These are phyloP conservation scores for Melanophora roralis DNA, from an alignment of 2,888 invertebrate genomes.

Conservation along the genomic window DNA sequence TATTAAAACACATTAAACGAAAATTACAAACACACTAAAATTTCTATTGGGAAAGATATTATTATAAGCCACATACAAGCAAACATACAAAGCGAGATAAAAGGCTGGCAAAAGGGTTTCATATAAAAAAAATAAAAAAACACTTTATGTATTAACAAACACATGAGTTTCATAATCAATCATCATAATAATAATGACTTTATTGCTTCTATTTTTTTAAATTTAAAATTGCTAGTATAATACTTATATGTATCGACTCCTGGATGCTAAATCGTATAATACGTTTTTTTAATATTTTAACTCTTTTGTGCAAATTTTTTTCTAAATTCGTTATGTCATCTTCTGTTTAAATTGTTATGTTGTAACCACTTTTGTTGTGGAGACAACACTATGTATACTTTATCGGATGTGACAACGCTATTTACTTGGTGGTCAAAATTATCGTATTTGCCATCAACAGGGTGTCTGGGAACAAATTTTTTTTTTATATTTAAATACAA, in stretches of 20 bases:
- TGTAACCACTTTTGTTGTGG: no score
- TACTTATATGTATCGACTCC: no score
- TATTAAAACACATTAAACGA: background rate
- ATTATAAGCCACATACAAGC: background rate
- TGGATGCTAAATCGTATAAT: no score
- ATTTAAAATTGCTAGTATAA: background rate
- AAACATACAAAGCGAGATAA: background rate
- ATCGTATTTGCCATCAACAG: no score
- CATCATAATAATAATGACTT: slow-evolving; percentile 54
- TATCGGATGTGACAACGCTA: no score
- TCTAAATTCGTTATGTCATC: no score
- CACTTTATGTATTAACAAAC: slow-evolving; percentile 38
- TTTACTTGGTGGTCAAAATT: no score
- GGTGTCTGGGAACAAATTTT: no score
- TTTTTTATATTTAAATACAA: no score
- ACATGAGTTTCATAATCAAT: slow-evolving; percentile 55
- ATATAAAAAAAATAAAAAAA: slow-evolving; percentile 31
- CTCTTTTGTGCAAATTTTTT: no score
- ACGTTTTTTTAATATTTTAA: background rate
- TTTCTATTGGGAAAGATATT: background rate
- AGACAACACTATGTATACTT: no score
- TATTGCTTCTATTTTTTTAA: background rate
- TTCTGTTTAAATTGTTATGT: no score
- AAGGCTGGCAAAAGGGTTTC: slow-evolving; percentile 13
- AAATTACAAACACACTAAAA: background rate